phyloP scores from a whole-genome alignment of 2,888 invertebrate genomes.

The Spodoptera exigua region DNA sequence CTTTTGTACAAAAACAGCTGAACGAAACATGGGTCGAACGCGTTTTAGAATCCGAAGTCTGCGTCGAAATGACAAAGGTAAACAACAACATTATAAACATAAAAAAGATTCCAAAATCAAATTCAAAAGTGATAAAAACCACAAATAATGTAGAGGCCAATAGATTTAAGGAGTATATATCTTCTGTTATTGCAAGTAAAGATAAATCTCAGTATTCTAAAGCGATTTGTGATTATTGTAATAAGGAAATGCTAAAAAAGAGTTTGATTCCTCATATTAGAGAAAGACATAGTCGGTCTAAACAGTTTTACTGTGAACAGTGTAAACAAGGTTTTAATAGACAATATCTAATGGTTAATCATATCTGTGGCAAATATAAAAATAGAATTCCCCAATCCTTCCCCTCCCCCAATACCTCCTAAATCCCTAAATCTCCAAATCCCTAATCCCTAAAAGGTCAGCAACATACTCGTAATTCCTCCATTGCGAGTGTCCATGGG shows the following conservation, averaged over 20 bases:
- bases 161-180: constrained; percentile 57
- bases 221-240: constrained; percentile 79
- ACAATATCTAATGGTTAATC: constrained; percentile 73
- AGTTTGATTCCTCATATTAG: constrained; percentile 75
- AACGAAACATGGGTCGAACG: constrained; percentile 81
- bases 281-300: constrained; percentile 73
- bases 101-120: constrained; percentile 59
- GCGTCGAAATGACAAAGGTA: constrained; percentile 78
- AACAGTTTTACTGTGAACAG: constrained; percentile 68
- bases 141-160: constrained; percentile 29
- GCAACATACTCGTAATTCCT: too few species aligned
- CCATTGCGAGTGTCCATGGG: too few species aligned
- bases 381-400: too few species aligned
- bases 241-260: constrained; percentile 81
- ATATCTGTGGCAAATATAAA: constrained; percentile 66
- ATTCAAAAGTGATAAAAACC: constrained; percentile 21
- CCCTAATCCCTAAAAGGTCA: too few species aligned
- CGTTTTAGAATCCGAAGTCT: constrained; percentile 66
- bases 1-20: constrained; percentile 60
- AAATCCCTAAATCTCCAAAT: too few species aligned
- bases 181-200: constrained; percentile 64
- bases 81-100: constrained; percentile 74
- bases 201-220: constrained; percentile 70
- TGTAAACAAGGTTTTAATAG: constrained; percentile 69
- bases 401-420: too few species aligned